Conservation (phyloP, 2,797 vertebrate species). For the Microctenopoma steveboyesi region DNA sequence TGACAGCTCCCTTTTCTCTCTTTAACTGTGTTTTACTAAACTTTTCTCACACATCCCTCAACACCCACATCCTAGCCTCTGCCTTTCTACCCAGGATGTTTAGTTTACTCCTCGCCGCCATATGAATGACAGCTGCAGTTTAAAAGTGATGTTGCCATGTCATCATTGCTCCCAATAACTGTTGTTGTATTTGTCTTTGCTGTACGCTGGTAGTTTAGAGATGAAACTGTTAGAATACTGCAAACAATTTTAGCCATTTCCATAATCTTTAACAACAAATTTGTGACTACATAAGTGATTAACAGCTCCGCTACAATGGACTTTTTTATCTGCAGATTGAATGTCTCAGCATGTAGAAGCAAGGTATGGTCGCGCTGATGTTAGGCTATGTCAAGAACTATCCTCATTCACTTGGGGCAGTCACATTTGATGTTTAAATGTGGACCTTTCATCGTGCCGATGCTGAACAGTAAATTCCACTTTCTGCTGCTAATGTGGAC, state of each 20-base stretch:
- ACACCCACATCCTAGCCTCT: slow-evolving; percentile 56
- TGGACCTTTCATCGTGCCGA: too few species aligned
- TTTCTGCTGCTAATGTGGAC: too few species aligned
- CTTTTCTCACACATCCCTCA: slow-evolving; percentile 42
- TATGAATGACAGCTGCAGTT: not conserved
- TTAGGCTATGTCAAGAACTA: too few species aligned
- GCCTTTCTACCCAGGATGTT: slow-evolving; percentile 72
- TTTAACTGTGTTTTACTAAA: slow-evolving; percentile 66
- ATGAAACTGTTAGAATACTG: too few species aligned
- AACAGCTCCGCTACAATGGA: too few species aligned
- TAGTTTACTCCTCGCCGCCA: slow-evolving; percentile 38
- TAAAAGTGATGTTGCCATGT: slow-evolving; percentile 4
- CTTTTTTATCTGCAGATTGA: too few species aligned
- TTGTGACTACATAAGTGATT: too few species aligned
- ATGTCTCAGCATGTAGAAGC: too few species aligned
- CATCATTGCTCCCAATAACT: not conserved
- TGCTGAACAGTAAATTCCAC: too few species aligned
- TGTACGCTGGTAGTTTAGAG: not conserved
- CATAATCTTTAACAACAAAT: not conserved
- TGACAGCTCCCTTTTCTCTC: slow-evolving; percentile 66
- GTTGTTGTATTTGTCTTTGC: not conserved
- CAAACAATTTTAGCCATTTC: not conserved
- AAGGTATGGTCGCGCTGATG: too few species aligned
- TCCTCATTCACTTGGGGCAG: too few species aligned
- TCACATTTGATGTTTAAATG: too few species aligned